These are phyloP conservation scores for Allophyes oxyacanthae DNA, from an alignment of 2,888 invertebrate species.

Conservation along the genomic window DNA sequence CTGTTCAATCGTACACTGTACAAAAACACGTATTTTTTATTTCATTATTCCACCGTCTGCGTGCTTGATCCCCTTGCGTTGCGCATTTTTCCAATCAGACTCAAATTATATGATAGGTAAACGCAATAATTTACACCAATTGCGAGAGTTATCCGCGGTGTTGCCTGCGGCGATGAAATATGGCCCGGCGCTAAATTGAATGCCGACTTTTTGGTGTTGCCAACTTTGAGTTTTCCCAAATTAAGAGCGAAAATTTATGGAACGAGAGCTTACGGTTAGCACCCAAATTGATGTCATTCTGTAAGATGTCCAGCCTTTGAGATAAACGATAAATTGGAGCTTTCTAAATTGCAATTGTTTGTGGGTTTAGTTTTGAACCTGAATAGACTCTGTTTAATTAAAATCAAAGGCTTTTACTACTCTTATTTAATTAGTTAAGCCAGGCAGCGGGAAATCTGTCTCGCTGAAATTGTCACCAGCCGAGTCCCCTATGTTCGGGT, in stretches of 20 bases:
- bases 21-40: background rate
- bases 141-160: constrained; percentile 44
- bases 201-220: constrained; percentile 56
- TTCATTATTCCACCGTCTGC: background rate
- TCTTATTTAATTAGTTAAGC: too few species aligned
- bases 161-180: constrained; percentile 57
- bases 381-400: too few species aligned
- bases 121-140: constrained; percentile 54
- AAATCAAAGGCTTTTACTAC: too few species aligned
- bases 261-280: constrained; percentile 47
- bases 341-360: background rate
- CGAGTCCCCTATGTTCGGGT: too few species aligned
- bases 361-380: background rate
- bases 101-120: constrained; percentile 50
- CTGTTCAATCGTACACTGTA: too few species aligned
- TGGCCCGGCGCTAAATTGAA: constrained; percentile 54
- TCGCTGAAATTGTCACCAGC: too few species aligned
- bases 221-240: constrained; percentile 51
- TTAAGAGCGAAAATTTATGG: constrained; percentile 57
- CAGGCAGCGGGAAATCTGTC: too few species aligned
- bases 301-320: constrained; percentile 19
- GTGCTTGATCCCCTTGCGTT: constrained; percentile 2
- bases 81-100: constrained; percentile 49
- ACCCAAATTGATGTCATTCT: constrained; percentile 46
- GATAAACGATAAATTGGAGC: background rate